phyloP scores from a whole-genome alignment of 2,888 invertebrate genomes.

The Stegana nigrithorax region DNA sequence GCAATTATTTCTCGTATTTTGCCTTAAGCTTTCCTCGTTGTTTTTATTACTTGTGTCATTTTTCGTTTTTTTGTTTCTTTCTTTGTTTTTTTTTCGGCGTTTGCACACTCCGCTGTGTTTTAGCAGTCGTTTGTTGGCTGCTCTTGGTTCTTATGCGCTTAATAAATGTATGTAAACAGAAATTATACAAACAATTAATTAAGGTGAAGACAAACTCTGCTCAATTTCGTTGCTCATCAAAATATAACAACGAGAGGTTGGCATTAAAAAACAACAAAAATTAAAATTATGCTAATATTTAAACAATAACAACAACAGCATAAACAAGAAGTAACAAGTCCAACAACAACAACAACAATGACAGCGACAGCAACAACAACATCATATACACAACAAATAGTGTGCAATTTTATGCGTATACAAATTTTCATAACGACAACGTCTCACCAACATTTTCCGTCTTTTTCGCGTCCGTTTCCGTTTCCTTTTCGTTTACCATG shows the following conservation, averaged over 20 bases:
- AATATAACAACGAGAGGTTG: background rate
- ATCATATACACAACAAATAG: background rate
- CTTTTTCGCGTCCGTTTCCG: too few species aligned
- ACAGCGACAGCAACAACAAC: background rate
- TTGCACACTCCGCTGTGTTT: too few species aligned
- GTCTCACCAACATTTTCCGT: too few species aligned
- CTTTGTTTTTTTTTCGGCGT: background rate
- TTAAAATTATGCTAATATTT: slow-evolving; percentile 18
- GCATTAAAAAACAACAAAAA: background rate
- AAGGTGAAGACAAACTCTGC: slow-evolving; percentile 2
- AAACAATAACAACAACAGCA: background rate
- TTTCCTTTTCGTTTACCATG: too few species aligned
- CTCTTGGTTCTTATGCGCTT: too few species aligned
- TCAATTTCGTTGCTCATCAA: background rate
- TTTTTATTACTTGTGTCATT: too few species aligned
- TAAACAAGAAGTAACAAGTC: too few species aligned
- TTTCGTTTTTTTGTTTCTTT: background rate
- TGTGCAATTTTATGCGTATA: background rate
- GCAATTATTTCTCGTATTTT: slow-evolving; percentile 11
- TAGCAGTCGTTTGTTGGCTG: too few species aligned
- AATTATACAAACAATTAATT: slow-evolving; percentile 17
- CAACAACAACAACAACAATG: background rate
- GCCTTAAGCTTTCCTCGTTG: too few species aligned
- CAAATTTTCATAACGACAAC: background rate
- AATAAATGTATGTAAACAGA: too few species aligned